Percentiles rank a stretch among this genome's conserved stretches.
Conservation (phyloP, 2,888 invertebrate species). For the Neelides folsomi region DNA sequence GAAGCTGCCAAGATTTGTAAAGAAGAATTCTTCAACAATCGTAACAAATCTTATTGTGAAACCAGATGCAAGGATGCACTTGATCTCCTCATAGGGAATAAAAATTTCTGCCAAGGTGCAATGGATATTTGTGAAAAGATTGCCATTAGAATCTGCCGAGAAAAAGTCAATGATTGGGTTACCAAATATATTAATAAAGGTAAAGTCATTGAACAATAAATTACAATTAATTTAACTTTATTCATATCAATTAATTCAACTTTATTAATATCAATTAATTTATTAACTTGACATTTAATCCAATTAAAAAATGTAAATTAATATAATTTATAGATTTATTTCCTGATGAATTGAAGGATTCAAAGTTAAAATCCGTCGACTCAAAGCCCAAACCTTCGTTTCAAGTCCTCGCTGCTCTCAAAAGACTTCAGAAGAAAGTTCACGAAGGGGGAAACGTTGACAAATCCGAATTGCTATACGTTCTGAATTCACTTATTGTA, state of each 20-base stretch:
- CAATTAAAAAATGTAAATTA: constrained; percentile 1
- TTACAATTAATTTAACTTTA: not conserved
- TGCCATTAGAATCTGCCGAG: constrained; percentile 15
- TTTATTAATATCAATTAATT: no score
- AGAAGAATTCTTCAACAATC: constrained; percentile 9
- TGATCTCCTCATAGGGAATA: constrained; percentile 17
- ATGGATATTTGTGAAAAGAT: constrained; percentile 18
- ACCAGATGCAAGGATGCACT: constrained; percentile 11
- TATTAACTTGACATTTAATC: no score
- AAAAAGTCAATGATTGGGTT: constrained; percentile 26
- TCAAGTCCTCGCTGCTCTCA: constrained; percentile 14
- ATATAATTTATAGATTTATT: not conserved
- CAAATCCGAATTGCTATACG: constrained; percentile 6
- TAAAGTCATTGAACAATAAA: constrained; percentile 7
- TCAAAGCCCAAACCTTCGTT: constrained; percentile 9
- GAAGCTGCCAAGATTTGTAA: constrained; percentile 19
- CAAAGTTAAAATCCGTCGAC: no score
- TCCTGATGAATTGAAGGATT: no score
- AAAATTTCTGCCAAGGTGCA: constrained; percentile 13
- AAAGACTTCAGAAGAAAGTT: constrained; percentile 12
- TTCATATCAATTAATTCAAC: no score
- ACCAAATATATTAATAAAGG: constrained; percentile 21
- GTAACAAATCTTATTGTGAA: constrained; percentile 9
- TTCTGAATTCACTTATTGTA: constrained; percentile 10
- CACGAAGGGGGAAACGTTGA: constrained; percentile 11